These are phyloP conservation scores for Hepsetus odoe DNA, from an alignment of 2,113 vertebrate species.

Conservation along the genomic window DNA sequence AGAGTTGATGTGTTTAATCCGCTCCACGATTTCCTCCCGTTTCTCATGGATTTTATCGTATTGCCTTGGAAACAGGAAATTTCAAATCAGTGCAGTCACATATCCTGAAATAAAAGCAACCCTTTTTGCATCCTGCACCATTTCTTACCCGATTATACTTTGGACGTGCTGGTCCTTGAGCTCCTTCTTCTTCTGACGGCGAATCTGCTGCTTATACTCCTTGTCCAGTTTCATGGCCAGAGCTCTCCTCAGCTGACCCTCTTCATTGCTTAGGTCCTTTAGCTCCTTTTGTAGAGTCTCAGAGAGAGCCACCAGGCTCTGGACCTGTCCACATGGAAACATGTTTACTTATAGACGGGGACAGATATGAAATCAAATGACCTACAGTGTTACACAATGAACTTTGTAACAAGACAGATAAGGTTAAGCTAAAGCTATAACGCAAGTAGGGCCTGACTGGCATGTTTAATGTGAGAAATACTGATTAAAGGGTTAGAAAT, in stretches of 20 bases:
- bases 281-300: conserved; percentile 76
- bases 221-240: conserved; percentile 74
- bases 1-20: conserved; percentile 66
- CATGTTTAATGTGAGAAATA: too few species aligned
- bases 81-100: too few species aligned
- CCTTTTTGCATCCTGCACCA: not conserved
- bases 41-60: conserved; percentile 76
- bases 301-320: conserved; percentile 55
- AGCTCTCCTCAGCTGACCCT: conserved; percentile 69
- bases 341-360: not conserved
- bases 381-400: too few species aligned
- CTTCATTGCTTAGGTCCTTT: conserved; percentile 70
- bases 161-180: conserved; percentile 73
- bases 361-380: too few species aligned
- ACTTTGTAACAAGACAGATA: too few species aligned
- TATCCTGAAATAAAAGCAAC: not conserved
- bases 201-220: conserved; percentile 73
- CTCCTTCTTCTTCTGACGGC: conserved; percentile 73
- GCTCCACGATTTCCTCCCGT: conserved; percentile 72
- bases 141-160: conserved; percentile 67
- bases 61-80: conserved; percentile 58
- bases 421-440: too few species aligned
- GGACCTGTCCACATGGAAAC: conserved; percentile 55
- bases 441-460: too few species aligned
- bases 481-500: too few species aligned